Evolutionary conservation across 2,113 vertebrate species (phyloP), one percentile per base, ranked within the genome.

Genomic region (Siphamia tubifer): DNA sequence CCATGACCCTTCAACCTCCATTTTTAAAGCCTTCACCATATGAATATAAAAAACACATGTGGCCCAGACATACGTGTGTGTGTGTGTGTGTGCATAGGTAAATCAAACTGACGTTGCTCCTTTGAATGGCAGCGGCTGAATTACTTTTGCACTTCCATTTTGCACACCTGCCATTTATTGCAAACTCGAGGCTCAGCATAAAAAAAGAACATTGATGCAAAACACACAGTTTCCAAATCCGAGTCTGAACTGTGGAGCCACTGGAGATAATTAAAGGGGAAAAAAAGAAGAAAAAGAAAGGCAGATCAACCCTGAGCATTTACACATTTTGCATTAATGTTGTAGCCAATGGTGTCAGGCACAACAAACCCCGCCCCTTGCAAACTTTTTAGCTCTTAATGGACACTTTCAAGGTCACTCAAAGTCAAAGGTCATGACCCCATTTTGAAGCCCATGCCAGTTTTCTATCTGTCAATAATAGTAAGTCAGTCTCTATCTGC

Each of bases 41-140:
- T 88, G 82, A 90, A 90, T 90, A 89, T 89, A 89, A 89, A 90
- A 85, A 84, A 87, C 84, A 91, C 85, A 86, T 84, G 82, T 86
- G 84, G 74, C 76, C 77, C 55, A 69, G 73, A 83, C 58, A n/a
- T n/a, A 52, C 39, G 62, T 44, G 74, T 60, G 58, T 44, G 36
- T 38, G 36, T 64, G 64, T 62, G 53, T 39, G 39, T 61, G 60
- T 82, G 71, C 72, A 60, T 55, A 79, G 78, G 76, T 87, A 89
- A 86, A 89, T 89, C 83, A 89, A 81, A 79, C 66, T 82, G 85
- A 85, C 83, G 79, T 9, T 40, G 77, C 77, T 86, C 61, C 78
- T 87, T 85, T 83, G 84, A 89, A 88, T 86, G 83, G 85, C 82
- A 82, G 83, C 56, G 67, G 67, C 80, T 72, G 80, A 88, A 88